Evolutionary conservation across 2,888 invertebrate species (phyloP), one percentile per base, ranked within the genome.

Genomic region (Drosophila maculinotata): DNA sequence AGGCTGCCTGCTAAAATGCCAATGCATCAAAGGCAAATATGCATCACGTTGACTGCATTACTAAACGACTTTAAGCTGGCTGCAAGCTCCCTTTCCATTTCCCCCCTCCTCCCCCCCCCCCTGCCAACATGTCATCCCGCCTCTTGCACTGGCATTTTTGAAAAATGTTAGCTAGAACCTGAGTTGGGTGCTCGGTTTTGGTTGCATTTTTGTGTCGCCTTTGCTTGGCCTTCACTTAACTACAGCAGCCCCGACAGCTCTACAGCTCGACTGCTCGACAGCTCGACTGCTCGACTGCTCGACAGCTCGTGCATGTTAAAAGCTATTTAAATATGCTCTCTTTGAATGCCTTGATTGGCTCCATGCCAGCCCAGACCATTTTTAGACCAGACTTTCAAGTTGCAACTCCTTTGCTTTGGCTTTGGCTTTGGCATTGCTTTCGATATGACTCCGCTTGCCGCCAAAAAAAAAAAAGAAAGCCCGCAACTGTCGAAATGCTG

Each of bases 271-370:
- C n/a, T n/a, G 31, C 25, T 35, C 35, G 2, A n/a, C 41, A 20
- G 38, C 38, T 47, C 10, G 3, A n/a, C 25, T 23, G 48, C 48
- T 53, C 33, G n/a, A 31, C 38, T 56, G 45, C 53, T 72, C 79
- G 83, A 74, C 83, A 70, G 83, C 71, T 83, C 86, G 82, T 81
- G 80, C 81, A 81, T 84, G 87, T 66, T 83, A 83, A 86, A 82
- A 83, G 86, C 88, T 83, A 85, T 83, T 83, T 83, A 83, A 87
- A 83, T 83, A 83, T 83, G 86, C 83, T 87, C 86, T 83, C 88
- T 83, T 82, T 83, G 83, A 83, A 83, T 83, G 79, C 72, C 86
- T 82, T 83, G 88, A 87, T 83, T 87, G 88, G 83, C 88, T 70
- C 12, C 51, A 42, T 49, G 69, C 56, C 69, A 69, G 28, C 57